Base-by-base conservation (phyloP, 2,888 invertebrate species). In the Anthoptus insignis region DNA sequence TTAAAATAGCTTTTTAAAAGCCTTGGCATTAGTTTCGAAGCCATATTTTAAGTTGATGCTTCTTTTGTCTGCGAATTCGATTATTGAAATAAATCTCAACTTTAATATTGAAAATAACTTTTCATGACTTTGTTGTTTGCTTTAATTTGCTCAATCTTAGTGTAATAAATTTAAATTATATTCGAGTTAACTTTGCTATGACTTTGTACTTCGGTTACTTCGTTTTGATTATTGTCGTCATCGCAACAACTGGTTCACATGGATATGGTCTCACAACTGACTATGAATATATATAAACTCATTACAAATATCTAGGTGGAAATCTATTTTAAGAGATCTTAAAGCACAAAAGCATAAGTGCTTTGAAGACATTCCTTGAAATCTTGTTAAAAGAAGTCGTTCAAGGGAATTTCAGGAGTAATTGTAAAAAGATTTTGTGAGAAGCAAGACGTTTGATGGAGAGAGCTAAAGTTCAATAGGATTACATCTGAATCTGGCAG, bases 381-480 rank as follows among this genome's bases (percentile, higher is more conserved):
- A 21, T 34, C 19, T 27, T 27, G 19, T 53, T 34, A 32, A 34
- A 34, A n/a, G 13, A 19, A 34, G 22, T 29, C 14, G 53, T 53
- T 34, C 34, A 53, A 53, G 22, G 53, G 34, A 11, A n/a, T 34
- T 53, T 13, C 16, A 27, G 37, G 37, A 37, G 52, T 42, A 53
- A 60, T 53, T 60, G 60, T 60, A 21, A 52, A 42, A 60, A 42
- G 53, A 34, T 29, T 42, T 42, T 3, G 52, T 21, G 29, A 39
- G 29, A 19, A 37, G 47, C 22, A n/a, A 14, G 8, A 27, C 50
- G 34, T 53, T 53, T 53, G 34, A 53, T n/a, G 22, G 34, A 13
- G 32, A n/a, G 34, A 53, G 49, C 32, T 37, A 29, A 52, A 60
- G 11, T 60, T 60, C 39, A 42, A 60, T 39, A 42, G 60, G 52